A percentile compares a stretch with the other conserved stretches of the same genome.
These are phyloP conservation scores for Melitaea cinxia DNA, from an alignment of 1,140 invertebrate species.

Conservation along the genomic window DNA sequence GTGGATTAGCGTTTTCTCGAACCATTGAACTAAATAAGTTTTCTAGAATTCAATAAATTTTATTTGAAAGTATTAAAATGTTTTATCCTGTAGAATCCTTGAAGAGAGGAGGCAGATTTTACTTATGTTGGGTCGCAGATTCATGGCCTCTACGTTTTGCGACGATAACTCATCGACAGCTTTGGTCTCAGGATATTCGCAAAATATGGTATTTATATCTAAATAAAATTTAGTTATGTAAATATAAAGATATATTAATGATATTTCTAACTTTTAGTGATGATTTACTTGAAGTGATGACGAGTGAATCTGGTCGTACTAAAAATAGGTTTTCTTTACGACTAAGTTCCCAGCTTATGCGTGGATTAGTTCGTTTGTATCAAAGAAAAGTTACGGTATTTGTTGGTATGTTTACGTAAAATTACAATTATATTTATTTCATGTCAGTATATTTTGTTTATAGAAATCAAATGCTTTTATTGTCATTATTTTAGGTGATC, in stretches of 20 bases:
- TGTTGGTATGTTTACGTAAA: constrained; percentile 45
- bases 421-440: background rate
- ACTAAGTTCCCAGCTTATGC: constrained; percentile 65
- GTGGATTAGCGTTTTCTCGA: background rate
- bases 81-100: constrained; percentile 71
- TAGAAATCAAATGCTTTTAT: background rate
- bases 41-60: background rate
- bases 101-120: constrained; percentile 68
- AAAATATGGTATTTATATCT: constrained; percentile 58
- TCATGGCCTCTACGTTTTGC: constrained; percentile 73
- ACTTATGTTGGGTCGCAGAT: constrained; percentile 74
- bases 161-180: constrained; percentile 60
- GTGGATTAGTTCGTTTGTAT: constrained; percentile 64
- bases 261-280: constrained; percentile 9
- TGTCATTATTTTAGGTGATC: constrained; percentile 50
- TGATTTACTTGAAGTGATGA: constrained; percentile 62
- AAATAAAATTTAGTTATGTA: background rate
- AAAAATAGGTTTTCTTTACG: constrained; percentile 65
- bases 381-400: constrained; percentile 61
- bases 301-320: constrained; percentile 63
- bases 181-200: constrained; percentile 70
- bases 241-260: background rate
- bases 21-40: background rate
- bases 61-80: constrained; percentile 46
- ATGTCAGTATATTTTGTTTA: no score